Conservation (phyloP, 2,113 vertebrate genomes). For the Thunnus maccoyii region DNA sequence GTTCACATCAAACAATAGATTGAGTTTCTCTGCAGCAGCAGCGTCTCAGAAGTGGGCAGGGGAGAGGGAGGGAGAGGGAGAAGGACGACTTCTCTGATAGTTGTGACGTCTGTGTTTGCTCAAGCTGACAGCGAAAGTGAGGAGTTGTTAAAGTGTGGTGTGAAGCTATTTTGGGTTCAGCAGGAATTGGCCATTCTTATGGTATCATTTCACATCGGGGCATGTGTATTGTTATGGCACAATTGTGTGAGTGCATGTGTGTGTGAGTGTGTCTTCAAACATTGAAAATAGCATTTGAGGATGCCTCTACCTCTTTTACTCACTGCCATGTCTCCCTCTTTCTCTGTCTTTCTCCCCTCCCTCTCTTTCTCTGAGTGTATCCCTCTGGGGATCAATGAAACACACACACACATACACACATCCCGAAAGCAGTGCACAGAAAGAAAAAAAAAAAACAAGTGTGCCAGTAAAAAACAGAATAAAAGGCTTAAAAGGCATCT, state of each 20-base stretch:
- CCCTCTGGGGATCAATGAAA: slow-evolving; percentile 70
- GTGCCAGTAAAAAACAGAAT: slow-evolving; percentile 71
- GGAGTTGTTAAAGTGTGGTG: slow-evolving; percentile 68
- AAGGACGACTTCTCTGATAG: slow-evolving; percentile 62
- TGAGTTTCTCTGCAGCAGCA: slow-evolving; percentile 65
- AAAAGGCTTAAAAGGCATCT: slow-evolving; percentile 78
- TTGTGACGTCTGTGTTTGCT: slow-evolving; percentile 77
- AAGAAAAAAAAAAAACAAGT: slow-evolving; percentile 56
- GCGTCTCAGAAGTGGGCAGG: slow-evolving; percentile 46
- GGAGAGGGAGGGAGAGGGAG: slow-evolving; percentile 13
- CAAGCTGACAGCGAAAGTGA: slow-evolving; percentile 78
- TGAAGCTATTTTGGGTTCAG: slow-evolving; percentile 68
- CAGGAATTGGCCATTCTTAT: slow-evolving; percentile 53
- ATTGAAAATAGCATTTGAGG: slow-evolving; percentile 32
- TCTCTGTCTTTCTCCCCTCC: slow-evolving; percentile 14
- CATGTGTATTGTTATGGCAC: slow-evolving; percentile 24
- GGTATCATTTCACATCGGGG: slow-evolving; percentile 55
- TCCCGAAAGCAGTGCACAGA: slow-evolving; percentile 45
- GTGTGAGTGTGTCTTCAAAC: slow-evolving; percentile 14
- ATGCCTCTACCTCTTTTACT: slow-evolving; percentile 14
- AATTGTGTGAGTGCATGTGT: neutral
- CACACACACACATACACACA: slow-evolving; percentile 59
- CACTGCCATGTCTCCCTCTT: slow-evolving; percentile 2
- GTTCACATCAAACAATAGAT: slow-evolving; percentile 77
- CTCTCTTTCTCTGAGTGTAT: slow-evolving; percentile 18